Evolutionary conservation across 2,888 invertebrate species (phyloP).

Genomic region (Lasioglossum pauxillum): DNA sequence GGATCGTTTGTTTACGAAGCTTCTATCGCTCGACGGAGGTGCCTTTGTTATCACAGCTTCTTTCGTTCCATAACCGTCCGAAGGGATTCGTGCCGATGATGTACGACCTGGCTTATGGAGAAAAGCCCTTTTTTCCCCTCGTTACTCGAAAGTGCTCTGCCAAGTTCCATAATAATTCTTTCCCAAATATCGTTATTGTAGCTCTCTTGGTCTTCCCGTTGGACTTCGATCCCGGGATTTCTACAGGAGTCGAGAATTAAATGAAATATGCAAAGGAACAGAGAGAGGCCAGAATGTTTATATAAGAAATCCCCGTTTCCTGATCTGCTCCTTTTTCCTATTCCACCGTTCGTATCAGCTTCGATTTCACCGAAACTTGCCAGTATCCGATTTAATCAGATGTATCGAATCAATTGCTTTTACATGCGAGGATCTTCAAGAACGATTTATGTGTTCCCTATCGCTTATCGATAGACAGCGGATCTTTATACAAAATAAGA

Average conservation of each 20-base stretch:
- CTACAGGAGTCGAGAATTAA: slow-evolving; percentile 32
- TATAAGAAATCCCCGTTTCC: slow-evolving; percentile 29
- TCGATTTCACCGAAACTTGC: neutral
- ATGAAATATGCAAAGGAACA: slow-evolving; percentile 46
- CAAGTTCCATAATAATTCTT: slow-evolving; percentile 77
- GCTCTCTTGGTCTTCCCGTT: slow-evolving; percentile 59
- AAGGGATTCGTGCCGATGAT: slow-evolving; percentile 74
- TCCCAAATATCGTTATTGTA: slow-evolving; percentile 75
- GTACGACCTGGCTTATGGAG: slow-evolving; percentile 74
- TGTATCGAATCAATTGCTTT: neutral
- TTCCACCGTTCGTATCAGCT: too few relatives aligned
- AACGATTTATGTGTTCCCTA: neutral
- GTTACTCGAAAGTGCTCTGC: slow-evolving; percentile 71
- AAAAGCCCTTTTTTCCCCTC: slow-evolving; percentile 73
- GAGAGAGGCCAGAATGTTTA: slow-evolving; percentile 26
- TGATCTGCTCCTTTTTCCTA: neutral
- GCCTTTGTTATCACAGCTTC: slow-evolving; percentile 75
- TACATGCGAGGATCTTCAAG: neutral
- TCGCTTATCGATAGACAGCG: too few relatives aligned
- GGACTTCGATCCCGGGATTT: slow-evolving; percentile 58
- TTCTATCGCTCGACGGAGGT: slow-evolving; percentile 58
- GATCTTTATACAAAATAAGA: too few relatives aligned
- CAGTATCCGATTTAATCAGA: neutral
- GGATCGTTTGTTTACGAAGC: slow-evolving; percentile 70
- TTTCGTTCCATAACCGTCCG: slow-evolving; percentile 74